These are phyloP conservation scores for Stenichneumon culpator DNA, from an alignment of 2,888 invertebrate species.

Conservation along the genomic window DNA sequence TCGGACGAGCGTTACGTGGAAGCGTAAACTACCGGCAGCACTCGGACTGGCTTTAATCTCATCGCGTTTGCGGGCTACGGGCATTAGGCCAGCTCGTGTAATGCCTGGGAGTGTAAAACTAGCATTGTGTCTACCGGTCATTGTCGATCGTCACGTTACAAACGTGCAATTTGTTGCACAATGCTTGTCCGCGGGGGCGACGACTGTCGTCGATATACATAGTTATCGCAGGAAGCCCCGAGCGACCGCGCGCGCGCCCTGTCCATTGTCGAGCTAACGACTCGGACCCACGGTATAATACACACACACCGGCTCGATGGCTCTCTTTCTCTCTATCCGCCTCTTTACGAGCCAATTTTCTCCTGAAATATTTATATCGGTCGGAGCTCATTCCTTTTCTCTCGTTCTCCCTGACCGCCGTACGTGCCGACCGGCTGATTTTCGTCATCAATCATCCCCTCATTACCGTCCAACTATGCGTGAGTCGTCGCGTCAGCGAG, in stretches of 20 bases:
- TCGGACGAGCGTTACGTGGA: slow-evolving; percentile 30
- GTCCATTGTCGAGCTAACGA: slow-evolving; percentile 76
- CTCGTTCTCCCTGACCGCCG: slow-evolving; percentile 30
- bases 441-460: slow-evolving; percentile 57
- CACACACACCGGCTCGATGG: slow-evolving; percentile 43
- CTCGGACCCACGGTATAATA: slow-evolving; percentile 61
- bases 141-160: slow-evolving; percentile 69
- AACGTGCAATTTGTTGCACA: slow-evolving; percentile 78
- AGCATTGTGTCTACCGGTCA: slow-evolving; percentile 45
- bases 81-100: slow-evolving; percentile 46
- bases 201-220: slow-evolving; percentile 17
- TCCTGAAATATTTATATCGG: slow-evolving; percentile 76
- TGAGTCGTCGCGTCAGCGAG: slow-evolving; percentile 27
- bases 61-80: slow-evolving; percentile 46
- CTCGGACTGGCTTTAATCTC: slow-evolving; percentile 72
- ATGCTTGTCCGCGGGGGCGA: slow-evolving; percentile 67
- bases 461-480: slow-evolving; percentile 42
- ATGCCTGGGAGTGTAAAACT: slow-evolving; percentile 53
- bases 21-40: slow-evolving; percentile 47
- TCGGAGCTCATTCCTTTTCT: slow-evolving; percentile 55
- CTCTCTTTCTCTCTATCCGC: slow-evolving; percentile 42
- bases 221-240: slow-evolving; percentile 43
- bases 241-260: slow-evolving; percentile 50
- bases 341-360: slow-evolving; percentile 78
- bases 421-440: slow-evolving; percentile 20